A percentile compares a stretch with the other conserved stretches of the same genome.
These are phyloP conservation scores for Tetheella fluctuosa DNA, from an alignment of 2,888 invertebrate species.

Conservation along the genomic window DNA sequence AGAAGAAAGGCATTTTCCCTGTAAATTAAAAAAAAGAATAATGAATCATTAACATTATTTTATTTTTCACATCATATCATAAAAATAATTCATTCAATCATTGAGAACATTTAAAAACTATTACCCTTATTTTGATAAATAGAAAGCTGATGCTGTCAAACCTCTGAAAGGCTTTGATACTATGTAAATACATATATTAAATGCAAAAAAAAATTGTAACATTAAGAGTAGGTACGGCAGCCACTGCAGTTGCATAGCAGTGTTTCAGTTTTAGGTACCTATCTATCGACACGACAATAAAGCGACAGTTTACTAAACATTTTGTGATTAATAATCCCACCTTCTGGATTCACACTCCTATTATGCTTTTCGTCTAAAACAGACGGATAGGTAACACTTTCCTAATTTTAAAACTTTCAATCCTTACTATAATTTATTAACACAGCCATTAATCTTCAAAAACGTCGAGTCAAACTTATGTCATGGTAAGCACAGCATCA, in stretches of 20 bases:
- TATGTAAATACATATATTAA: background rate
- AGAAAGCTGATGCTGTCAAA: background rate
- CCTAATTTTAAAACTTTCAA: background rate
- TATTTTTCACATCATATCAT: background rate
- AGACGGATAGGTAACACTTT: background rate
- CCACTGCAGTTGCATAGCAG: too few species aligned
- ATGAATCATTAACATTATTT: background rate
- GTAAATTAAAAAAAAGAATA: background rate
- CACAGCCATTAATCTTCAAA: background rate
- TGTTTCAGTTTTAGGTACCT: too few species aligned
- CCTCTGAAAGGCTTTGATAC: background rate
- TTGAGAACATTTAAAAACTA: too few species aligned
- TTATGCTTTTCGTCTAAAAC: too few species aligned
- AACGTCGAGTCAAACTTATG: background rate
- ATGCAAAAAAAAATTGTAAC: background rate
- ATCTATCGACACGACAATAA: too few species aligned
- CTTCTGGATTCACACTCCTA: too few species aligned
- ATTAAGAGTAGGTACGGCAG: background rate
- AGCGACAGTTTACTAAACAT: too few species aligned
- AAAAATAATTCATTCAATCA: background rate
- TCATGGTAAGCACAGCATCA: slow-evolving; percentile 47
- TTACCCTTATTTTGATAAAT: background rate
- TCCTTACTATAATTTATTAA: background rate
- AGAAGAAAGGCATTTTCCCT: too few species aligned
- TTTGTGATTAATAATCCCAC: too few species aligned